Conservation (phyloP, 2,113 vertebrate genomes). For the Ceratotherium simum region DNA sequence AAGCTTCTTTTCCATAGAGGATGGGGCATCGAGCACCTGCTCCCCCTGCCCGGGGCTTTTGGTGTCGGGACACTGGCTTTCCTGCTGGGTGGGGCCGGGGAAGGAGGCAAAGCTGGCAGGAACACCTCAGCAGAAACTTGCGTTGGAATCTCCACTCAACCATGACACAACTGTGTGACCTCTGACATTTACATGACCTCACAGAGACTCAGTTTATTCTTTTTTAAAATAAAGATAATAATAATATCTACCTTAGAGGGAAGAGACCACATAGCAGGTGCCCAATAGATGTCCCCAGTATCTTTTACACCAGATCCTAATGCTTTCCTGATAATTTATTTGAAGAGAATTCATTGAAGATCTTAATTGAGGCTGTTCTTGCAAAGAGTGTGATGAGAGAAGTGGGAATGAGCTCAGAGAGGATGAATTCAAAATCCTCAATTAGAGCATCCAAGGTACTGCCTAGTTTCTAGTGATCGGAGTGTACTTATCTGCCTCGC, state of each 20-base stretch:
- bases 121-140: not conserved
- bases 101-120: not conserved
- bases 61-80: not conserved
- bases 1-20: not conserved
- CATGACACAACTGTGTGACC: not conserved
- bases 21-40: not conserved
- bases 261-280: not conserved
- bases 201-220: not conserved
- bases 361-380: not conserved
- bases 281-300: not conserved
- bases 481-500: not conserved
- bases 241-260: not conserved
- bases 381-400: not conserved
- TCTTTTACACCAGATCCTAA: not conserved
- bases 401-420: not conserved
- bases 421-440: not conserved
- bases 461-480: not conserved
- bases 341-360: not conserved
- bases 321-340: not conserved
- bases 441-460: not conserved
- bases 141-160: not conserved
- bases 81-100: not conserved
- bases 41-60: not conserved
- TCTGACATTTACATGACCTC: not conserved
- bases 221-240: not conserved